Evolutionary conservation across 1,140 invertebrate species (phyloP).

Genomic region (Cotesia typhae): DNA sequence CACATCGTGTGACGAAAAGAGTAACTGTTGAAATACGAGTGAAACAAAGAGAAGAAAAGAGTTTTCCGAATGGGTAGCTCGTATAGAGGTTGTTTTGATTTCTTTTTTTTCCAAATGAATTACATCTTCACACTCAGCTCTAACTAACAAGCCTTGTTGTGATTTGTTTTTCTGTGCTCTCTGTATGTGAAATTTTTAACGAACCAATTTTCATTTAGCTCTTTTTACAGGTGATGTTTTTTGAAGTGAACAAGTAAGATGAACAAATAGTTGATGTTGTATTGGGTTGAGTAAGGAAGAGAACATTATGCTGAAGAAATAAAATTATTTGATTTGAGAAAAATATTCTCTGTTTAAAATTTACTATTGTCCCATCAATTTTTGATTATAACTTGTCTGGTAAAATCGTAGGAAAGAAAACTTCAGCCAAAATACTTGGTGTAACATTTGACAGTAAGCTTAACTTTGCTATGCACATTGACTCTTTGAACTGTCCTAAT

Average conservation of each 20-base stretch:
- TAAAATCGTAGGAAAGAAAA: too few species aligned
- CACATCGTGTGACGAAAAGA: background rate
- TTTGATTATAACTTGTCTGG: too few species aligned
- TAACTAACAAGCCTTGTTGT: constrained; percentile 10
- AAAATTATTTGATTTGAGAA: too few species aligned
- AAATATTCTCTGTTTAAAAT: too few species aligned
- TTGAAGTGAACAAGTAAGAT: background rate
- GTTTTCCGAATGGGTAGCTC: constrained; percentile 18
- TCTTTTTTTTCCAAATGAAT: background rate
- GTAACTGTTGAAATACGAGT: constrained; percentile 7
- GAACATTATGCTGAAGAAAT: too few species aligned
- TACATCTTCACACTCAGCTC: background rate
- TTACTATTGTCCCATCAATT: too few species aligned
- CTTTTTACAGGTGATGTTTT: background rate
- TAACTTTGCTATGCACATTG: too few species aligned
- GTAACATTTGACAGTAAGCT: too few species aligned
- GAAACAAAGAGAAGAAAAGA: constrained; percentile 9
- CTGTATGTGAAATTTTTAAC: constrained; percentile 11
- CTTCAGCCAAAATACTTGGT: too few species aligned
- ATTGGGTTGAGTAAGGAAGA: too few species aligned
- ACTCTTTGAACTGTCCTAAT: too few species aligned
- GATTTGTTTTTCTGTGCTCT: background rate
- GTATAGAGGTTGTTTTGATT: constrained; percentile 5
- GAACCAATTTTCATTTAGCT: background rate
- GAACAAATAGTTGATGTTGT: too few species aligned